A percentile compares a stretch with the other conserved stretches of the same genome.
phyloP scores from a whole-genome alignment of 2,797 vertebrate genomes.

The Gila robusta region DNA sequence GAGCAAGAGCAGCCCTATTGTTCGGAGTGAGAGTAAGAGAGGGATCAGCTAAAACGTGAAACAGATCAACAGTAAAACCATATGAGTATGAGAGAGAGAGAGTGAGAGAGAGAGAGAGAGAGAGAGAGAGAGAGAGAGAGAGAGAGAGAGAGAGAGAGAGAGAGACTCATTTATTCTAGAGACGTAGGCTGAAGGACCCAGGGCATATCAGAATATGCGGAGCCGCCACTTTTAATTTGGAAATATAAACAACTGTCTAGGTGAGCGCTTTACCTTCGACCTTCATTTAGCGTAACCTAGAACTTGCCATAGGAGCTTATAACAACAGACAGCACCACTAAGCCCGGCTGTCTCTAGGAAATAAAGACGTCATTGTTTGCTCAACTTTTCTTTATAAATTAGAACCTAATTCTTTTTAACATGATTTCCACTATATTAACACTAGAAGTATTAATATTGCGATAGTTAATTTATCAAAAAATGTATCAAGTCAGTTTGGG shows the following conservation, averaged over 20 bases:
- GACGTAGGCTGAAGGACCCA: conserved; percentile 31
- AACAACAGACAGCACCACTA: conserved; percentile 36
- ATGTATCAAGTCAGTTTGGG: not conserved
- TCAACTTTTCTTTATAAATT: conserved; percentile 39
- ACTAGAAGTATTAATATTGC: not conserved
- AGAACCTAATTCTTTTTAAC: conserved; percentile 12
- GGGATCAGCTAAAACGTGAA: not conserved
- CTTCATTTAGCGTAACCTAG: conserved; percentile 54
- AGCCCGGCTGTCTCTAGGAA: conserved; percentile 40
- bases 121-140: conserved; percentile 30
- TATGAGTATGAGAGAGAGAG: conserved; percentile 18
- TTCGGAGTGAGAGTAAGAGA: conserved; percentile 4
- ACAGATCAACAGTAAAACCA: not conserved
- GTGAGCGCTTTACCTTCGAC: conserved; percentile 47
- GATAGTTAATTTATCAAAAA: not conserved
- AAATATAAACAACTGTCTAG: conserved; percentile 61
- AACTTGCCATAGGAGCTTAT: conserved; percentile 47
- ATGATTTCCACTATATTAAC: not conserved
- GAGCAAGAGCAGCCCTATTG: not conserved
- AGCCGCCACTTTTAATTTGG: conserved; percentile 60
- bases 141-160: conserved; percentile 25
- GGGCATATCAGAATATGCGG: conserved; percentile 49
- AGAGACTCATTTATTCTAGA: conserved; percentile 51
- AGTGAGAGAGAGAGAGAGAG: conserved; percentile 24
- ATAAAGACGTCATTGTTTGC: conserved; percentile 52